phyloP scores from a whole-genome alignment of 1,140 invertebrate genomes.

The Muscidifurax raptorellus region DNA sequence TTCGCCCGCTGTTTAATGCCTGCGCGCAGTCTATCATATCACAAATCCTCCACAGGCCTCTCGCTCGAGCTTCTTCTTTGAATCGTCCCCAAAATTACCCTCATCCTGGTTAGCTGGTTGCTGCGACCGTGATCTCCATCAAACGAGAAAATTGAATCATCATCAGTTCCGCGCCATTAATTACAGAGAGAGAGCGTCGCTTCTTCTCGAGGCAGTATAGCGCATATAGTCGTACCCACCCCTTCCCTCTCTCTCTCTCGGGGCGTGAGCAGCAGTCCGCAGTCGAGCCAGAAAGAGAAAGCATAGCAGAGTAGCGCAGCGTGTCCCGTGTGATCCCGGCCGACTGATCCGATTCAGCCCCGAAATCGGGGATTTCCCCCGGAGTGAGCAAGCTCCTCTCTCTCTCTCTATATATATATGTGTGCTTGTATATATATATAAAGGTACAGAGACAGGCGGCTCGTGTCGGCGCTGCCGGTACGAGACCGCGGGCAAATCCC shows the following conservation, averaged over 20 bases:
- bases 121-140: slow-evolving; percentile 17
- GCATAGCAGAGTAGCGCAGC: neutral
- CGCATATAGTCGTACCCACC: neutral
- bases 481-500: neutral
- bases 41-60: neutral
- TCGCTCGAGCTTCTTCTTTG: neutral
- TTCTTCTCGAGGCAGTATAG: neutral
- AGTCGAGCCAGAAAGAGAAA: neutral
- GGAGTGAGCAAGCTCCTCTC: neutral
- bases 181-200: slow-evolving; percentile 7
- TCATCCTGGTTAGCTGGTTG: neutral
- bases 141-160: slow-evolving; percentile 52
- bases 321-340: neutral
- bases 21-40: neutral
- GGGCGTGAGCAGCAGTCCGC: neutral
- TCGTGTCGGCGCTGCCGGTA: neutral
- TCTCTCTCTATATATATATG: neutral
- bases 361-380: slow-evolving; percentile 4
- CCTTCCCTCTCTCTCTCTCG: neutral
- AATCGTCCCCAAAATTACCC: slow-evolving; percentile 25
- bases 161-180: slow-evolving; percentile 49
- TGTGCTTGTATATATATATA: neutral
- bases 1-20: neutral
- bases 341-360: slow-evolving; percentile 21
- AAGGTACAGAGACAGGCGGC: no score